phyloP scores from a whole-genome alignment of 2,113 vertebrate species.

The Oryzias woworae region DNA sequence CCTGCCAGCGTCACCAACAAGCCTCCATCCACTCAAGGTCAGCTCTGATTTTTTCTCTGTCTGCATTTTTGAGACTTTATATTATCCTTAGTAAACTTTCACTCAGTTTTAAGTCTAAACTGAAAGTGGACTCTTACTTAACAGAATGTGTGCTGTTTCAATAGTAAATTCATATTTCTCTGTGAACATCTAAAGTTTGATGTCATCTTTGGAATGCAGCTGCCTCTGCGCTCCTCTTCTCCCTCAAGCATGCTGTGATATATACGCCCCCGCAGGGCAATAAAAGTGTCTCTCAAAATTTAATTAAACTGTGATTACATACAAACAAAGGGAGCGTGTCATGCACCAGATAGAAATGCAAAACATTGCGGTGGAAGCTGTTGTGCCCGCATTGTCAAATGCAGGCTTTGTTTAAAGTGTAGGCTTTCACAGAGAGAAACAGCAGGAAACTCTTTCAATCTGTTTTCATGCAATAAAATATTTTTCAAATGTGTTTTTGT shows the following conservation, averaged over 20 bases:
- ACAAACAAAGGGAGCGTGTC: slow-evolving; percentile 44
- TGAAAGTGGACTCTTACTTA: neutral
- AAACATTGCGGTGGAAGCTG: slow-evolving; percentile 8
- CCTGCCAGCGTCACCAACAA: slow-evolving; percentile 23
- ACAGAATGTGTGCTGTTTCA: neutral
- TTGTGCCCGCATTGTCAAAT: slow-evolving; percentile 26
- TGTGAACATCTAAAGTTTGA: slow-evolving; percentile 34
- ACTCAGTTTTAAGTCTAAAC: slow-evolving; percentile 6
- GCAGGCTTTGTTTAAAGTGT: slow-evolving; percentile 33
- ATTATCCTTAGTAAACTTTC: too few relatives aligned
- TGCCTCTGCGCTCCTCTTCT: slow-evolving; percentile 29
- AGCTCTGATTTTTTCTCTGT: neutral
- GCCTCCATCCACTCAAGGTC: slow-evolving; percentile 47
- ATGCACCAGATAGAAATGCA: slow-evolving; percentile 20
- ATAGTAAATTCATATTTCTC: neutral
- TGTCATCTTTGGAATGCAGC: slow-evolving; percentile 32
- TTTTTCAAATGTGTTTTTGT: slow-evolving; percentile 15
- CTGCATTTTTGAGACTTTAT: slow-evolving; percentile 1
- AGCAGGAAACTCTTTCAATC: slow-evolving; percentile 16
- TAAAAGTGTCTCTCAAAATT: slow-evolving; percentile 51
- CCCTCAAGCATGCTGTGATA: slow-evolving; percentile 27
- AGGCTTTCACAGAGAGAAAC: slow-evolving; percentile 2
- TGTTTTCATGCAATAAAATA: slow-evolving; percentile 11
- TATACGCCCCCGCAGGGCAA: slow-evolving; percentile 46
- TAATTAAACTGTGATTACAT: slow-evolving; percentile 61